Evolutionary conservation across 2,888 invertebrate species (phyloP), one percentile per base, ranked within the genome.

Genomic region (Drosophila macrothrix): DNA sequence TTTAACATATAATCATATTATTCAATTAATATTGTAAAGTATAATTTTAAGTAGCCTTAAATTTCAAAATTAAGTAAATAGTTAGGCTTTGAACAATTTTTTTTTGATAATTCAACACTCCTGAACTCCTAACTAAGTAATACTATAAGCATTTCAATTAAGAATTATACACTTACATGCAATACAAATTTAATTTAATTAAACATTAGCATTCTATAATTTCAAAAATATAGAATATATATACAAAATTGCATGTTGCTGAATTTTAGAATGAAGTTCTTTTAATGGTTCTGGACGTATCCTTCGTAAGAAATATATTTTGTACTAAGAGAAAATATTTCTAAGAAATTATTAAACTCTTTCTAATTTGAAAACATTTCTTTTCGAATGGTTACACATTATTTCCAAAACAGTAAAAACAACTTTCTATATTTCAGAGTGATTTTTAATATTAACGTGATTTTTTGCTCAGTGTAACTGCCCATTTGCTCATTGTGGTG

Each of bases 401-500:
- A 14, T 14, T 14, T 46, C 3, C 7, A 14, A 46, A n/a, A n/a
- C 10, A 41, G 31, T 10, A n/a, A 10, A 2, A n/a, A 41, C 10
- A n/a, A 22, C 2, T 0, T 25, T 22, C 1, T n/a, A n/a, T n/a
- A 39, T 43, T 43, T 46, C n/a, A n/a, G 4, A n/a, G n/a, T 41
- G 4, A n/a, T 16, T 22, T 22, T 46, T 46, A 1, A 16, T 46
- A 7, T 14, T 16, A 46, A 7, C 25, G 25, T 4, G 22, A 9
- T 2, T 25, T 46, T 25, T 46, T 25, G 4, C 9, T 25, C 9
- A 25, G 46, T 25, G 22, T 14, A 73, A 54, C 37, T 28, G 14
- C 29, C 46, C 49, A 61, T 67, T 71, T 71, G 16, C 53, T 22
- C 22, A 16, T 56, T 56, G 72, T 72, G 39, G 78, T 53, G 33